Conservation (phyloP, 2,888 invertebrate genomes). For the Amblyjoppa fuscipennis region DNA sequence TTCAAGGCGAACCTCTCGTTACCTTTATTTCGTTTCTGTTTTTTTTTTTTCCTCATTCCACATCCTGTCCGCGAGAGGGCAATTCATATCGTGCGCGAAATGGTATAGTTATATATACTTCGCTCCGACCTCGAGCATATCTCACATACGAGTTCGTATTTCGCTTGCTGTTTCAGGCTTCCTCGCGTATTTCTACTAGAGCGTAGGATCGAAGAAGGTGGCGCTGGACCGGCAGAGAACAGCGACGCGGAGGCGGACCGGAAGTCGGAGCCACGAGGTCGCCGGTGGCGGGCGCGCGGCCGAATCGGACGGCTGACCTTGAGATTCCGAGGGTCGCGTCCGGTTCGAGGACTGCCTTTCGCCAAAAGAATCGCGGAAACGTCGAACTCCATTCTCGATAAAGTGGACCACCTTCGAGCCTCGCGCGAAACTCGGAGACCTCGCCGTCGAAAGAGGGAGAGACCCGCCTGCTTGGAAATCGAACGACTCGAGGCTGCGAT, state of each 20-base stretch:
- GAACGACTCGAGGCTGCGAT: not conserved
- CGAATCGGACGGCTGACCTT: constrained; percentile 49
- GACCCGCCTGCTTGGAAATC: not conserved
- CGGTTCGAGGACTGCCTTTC: constrained; percentile 46
- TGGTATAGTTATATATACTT: not conserved
- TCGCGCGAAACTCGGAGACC: constrained; percentile 22
- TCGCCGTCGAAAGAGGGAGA: constrained; percentile 3
- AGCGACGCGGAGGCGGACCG: constrained; percentile 45
- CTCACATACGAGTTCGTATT: constrained; percentile 33
- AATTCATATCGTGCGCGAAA: not conserved
- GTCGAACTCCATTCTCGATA: constrained; percentile 23
- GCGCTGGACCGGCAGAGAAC: constrained; percentile 39
- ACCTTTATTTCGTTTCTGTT: not conserved
- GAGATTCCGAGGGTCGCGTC: constrained; percentile 35
- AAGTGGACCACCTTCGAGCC: constrained; percentile 37
- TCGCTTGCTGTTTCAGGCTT: constrained; percentile 68
- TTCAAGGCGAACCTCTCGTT: constrained; percentile 42
- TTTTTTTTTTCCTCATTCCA: constrained; percentile 11
- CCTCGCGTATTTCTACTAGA: constrained; percentile 70
- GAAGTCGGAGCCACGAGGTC: constrained; percentile 56
- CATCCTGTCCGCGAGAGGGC: constrained; percentile 11
- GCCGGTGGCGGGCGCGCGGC: not conserved
- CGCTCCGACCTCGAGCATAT: constrained; percentile 48
- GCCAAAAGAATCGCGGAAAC: constrained; percentile 40
- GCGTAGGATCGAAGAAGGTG: constrained; percentile 22